Evolutionary conservation across 2,888 invertebrate genomes (phyloP).

Genomic region (Tachystola acroxantha): DNA sequence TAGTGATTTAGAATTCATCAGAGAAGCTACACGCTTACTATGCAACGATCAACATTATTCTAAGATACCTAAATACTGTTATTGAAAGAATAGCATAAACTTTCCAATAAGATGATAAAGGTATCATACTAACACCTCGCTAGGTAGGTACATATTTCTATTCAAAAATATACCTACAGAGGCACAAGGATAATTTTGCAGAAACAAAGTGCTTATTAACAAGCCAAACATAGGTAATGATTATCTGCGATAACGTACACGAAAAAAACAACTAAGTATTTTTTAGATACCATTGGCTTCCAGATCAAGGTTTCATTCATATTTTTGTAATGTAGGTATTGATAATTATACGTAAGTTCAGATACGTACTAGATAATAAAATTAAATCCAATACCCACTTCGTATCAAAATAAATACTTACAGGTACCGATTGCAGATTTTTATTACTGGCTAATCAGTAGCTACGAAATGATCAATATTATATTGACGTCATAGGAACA

Average conservation of each 20-base stretch:
- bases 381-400: slow-evolving; percentile 2
- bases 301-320: slow-evolving; percentile 3
- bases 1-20: background rate
- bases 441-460: slow-evolving; percentile 4
- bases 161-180: too few species aligned
- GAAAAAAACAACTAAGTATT: slow-evolving; percentile 4
- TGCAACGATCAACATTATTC: background rate
- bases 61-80: background rate
- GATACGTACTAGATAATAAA: background rate
- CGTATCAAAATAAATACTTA: background rate
- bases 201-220: slow-evolving; percentile 2
- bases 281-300: slow-evolving; percentile 1
- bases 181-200: background rate
- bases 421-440: slow-evolving; percentile 1
- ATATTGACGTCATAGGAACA: slow-evolving; percentile 6
- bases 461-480: slow-evolving; percentile 2
- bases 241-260: slow-evolving; percentile 7
- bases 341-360: background rate
- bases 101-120: slow-evolving; percentile 3
- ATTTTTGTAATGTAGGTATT: background rate
- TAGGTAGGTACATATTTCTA: too few species aligned
- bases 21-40: background rate
- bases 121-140: too few species aligned
- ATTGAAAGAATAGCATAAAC: background rate
- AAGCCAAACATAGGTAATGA: slow-evolving; percentile 5